Conservation (phyloP, 2,888 invertebrate species). For the Chromoteleia sp. region DNA sequence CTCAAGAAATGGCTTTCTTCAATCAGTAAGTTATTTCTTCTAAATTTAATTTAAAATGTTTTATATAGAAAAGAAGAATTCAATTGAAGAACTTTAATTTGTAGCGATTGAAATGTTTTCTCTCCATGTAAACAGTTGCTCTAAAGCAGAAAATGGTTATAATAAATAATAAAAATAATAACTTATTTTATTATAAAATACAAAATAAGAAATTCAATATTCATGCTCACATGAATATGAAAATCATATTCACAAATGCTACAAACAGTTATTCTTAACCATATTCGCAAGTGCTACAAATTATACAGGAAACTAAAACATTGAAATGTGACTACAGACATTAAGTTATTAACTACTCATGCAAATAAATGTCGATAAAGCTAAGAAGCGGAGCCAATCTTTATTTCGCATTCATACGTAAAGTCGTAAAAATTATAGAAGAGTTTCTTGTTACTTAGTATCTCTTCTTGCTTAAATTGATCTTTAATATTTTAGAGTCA, state of each 20-base stretch:
- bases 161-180: too few species aligned
- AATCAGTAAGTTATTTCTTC: too few species aligned
- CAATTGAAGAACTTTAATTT: too few species aligned
- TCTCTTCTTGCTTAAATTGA: slow-evolving; percentile 34
- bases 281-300: slow-evolving; percentile 8
- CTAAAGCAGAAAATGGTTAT: too few species aligned
- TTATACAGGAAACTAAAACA: slow-evolving; percentile 30
- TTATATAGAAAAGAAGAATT: too few species aligned
- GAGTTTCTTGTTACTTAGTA: slow-evolving; percentile 43
- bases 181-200: too few species aligned
- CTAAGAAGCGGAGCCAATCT: slow-evolving; percentile 37
- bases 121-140: too few species aligned
- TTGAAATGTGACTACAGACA: slow-evolving; percentile 16
- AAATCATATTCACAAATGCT: slow-evolving; percentile 2
- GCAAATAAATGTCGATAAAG: slow-evolving; percentile 41
- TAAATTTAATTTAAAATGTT: too few species aligned
- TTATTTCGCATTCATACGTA: slow-evolving; percentile 45
- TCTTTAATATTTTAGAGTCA: slow-evolving; percentile 28
- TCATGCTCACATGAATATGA: too few species aligned
- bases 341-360: slow-evolving; percentile 46
- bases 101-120: too few species aligned
- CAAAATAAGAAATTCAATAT: not conserved
- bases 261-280: not conserved
- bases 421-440: slow-evolving; percentile 50
- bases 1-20: too few species aligned